Evolutionary conservation across 1,140 invertebrate genomes (phyloP).

Genomic region (Cydia splendana): DNA sequence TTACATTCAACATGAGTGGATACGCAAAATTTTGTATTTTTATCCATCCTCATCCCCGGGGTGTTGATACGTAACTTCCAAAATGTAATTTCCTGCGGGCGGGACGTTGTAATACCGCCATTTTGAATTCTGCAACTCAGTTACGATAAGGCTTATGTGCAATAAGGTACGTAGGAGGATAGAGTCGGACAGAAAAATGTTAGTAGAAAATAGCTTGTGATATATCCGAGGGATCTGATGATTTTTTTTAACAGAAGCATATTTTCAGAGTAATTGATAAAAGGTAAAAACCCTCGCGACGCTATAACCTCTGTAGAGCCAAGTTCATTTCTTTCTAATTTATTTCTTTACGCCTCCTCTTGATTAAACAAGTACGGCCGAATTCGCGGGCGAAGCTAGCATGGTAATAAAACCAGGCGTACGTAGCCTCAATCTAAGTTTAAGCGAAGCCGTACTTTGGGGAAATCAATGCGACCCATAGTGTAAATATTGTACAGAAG

Average conservation of each 20-base stretch:
- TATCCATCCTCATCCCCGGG: neutral
- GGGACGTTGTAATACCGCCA: conserved; percentile 2
- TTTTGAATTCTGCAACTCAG: conserved; percentile 7
- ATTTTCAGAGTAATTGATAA: too few relatives aligned
- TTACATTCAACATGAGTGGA: neutral
- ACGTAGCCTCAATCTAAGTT: neutral
- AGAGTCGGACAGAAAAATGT: too few relatives aligned
- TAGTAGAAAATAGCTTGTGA: too few relatives aligned
- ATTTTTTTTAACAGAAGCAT: too few relatives aligned
- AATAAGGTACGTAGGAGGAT: too few relatives aligned
- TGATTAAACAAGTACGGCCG: too few relatives aligned
- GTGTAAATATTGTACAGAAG: conserved; percentile 11
- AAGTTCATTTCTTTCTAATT: too few relatives aligned
- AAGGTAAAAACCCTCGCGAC: too few relatives aligned
- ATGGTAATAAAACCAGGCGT: neutral
- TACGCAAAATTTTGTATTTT: conserved; percentile 11
- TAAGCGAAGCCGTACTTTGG: conserved; percentile 10
- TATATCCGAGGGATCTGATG: too few relatives aligned
- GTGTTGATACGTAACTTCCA: conserved; percentile 17
- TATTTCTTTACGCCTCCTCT: too few relatives aligned
- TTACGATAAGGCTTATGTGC: neutral
- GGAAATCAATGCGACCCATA: conserved; percentile 9
- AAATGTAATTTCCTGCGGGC: conserved; percentile 26
- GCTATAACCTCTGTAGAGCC: too few relatives aligned
- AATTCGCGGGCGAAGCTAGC: neutral